Evolutionary conservation across 2,888 invertebrate species (phyloP), one percentile per base, ranked within the genome.

Genomic region (Phorcus lineatus): DNA sequence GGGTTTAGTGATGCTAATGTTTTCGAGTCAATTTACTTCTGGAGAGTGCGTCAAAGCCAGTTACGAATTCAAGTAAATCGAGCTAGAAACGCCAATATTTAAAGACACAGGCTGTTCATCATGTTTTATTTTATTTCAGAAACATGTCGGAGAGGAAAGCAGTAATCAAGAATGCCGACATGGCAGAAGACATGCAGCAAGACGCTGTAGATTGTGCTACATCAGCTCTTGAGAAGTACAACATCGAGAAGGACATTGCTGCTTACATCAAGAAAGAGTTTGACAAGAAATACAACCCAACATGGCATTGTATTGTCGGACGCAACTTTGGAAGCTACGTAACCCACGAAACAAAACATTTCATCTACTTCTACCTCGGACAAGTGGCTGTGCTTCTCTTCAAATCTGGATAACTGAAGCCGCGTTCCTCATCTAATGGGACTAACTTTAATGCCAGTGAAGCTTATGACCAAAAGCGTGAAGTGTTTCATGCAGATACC

Each of bases 151-250:
- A 91, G 40, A 80, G 91, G 62, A 99, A 99, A 95, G 99, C 99
- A 93, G 99, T 99, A 86, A 99, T 99, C 94, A 99, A 99, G 95
- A 99, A 99, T 95, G 99, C 99, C 91, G 99, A 99, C 94, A 99
- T 99, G 99, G 97, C 98, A 91, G 99, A 99, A 94, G 99, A 99
- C 94, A 99, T 99, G 99, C 99, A 99, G 95, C 99, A 99, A 93
- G 99, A 99, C 94, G 98, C 99, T 88, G 98, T 99, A 40, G 99
- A 99, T 94, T 98, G 98, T 94, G 99, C 99, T 89, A 99, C 98
- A 86, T 98, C 98, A 94, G 99, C 99, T 36, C 95, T 99, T 86
- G 99, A 99, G 94, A 99, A 99, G 93, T 99, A 97, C 94, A 99
- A 98, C 94, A 99, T 99, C 98, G 99, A 99, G 95, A 99, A 99